Percentiles rank a stretch among this genome's conserved stretches.
phyloP scores from a whole-genome alignment of 2,113 vertebrate species.

The Prolemur simus region DNA sequence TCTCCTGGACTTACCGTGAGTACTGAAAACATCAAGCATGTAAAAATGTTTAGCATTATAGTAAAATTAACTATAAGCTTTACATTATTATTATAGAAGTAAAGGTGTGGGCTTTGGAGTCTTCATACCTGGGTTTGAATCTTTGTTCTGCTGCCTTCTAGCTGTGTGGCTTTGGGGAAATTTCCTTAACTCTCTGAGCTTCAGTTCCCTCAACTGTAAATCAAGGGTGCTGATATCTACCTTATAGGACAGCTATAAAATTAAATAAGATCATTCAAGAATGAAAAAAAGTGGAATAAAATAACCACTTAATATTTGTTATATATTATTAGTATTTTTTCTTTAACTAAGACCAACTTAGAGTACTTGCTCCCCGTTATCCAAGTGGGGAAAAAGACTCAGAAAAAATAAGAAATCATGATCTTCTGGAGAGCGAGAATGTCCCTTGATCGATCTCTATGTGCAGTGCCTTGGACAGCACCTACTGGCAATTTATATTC shows the following conservation, averaged over 20 bases:
- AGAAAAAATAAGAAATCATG: background rate
- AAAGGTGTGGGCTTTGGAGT: background rate
- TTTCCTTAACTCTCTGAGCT: background rate
- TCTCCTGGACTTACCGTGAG: background rate
- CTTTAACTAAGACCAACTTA: background rate
- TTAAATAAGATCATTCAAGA: background rate
- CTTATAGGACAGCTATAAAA: background rate
- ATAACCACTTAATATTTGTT: background rate
- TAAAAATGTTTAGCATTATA: background rate
- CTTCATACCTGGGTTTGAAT: background rate
- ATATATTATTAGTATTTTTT: background rate
- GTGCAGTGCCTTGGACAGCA: background rate
- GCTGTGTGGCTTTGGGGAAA: background rate
- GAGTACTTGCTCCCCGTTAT: background rate
- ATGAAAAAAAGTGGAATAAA: background rate
- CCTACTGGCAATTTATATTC: background rate
- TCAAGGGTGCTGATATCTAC: background rate
- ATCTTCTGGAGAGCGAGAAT: too few relatives aligned
- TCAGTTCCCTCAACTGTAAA: background rate
- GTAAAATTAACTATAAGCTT: background rate
- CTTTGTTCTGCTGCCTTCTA: background rate
- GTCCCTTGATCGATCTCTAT: background rate
- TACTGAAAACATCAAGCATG: background rate
- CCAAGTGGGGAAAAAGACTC: background rate
- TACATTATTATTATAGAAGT: background rate